Conservation (phyloP, 2,797 vertebrate genomes). For the Spondyliosoma cantharus region DNA sequence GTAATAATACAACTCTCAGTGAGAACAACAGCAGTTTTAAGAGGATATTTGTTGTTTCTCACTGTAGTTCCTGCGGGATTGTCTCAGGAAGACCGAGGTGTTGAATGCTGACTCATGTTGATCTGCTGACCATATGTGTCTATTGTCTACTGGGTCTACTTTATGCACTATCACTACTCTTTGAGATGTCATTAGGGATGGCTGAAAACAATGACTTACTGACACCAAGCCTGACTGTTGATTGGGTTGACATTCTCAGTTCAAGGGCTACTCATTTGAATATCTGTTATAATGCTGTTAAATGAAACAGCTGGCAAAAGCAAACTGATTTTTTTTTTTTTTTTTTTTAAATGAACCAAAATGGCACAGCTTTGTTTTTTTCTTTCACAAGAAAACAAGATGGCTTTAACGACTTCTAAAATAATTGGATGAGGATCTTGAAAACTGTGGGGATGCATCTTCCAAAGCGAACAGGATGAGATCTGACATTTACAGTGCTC, state of each 20-base stretch:
- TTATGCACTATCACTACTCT: conserved; percentile 41
- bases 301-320: neutral
- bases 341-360: conserved; percentile 10
- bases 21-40: conserved; percentile 19
- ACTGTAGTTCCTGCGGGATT: conserved; percentile 13
- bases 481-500: conserved; percentile 36
- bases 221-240: conserved; percentile 29
- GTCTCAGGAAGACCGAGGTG: conserved; percentile 1
- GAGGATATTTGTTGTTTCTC: conserved; percentile 5
- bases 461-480: conserved; percentile 16
- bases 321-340: too few species aligned
- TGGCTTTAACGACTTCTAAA: neutral
- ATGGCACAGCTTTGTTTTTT: neutral
- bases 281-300: conserved; percentile 21
- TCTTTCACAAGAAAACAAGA: neutral
- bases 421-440: neutral
- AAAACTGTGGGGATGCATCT: conserved; percentile 11
- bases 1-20: neutral
- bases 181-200: conserved; percentile 14
- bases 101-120: conserved; percentile 18
- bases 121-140: conserved; percentile 69
- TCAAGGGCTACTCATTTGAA: conserved; percentile 48
- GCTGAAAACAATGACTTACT: conserved; percentile 28
- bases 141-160: conserved; percentile 26
- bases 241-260: conserved; percentile 62